A percentile compares a stretch with the other conserved stretches of the same genome.
These are phyloP conservation scores for Trachelipus rathkii DNA, from an alignment of 1,140 invertebrate genomes.

Conservation along the genomic window DNA sequence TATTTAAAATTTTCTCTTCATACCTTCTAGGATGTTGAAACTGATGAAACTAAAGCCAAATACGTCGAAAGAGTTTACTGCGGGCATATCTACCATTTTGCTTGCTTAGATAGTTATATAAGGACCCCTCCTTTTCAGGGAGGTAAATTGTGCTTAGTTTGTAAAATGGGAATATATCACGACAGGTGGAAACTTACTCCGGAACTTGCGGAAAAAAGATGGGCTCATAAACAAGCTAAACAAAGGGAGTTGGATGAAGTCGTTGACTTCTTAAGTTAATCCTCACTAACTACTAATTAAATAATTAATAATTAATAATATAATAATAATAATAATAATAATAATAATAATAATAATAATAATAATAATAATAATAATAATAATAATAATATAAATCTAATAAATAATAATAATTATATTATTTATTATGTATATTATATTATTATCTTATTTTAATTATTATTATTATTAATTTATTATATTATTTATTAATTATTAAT, in stretches of 20 bases:
- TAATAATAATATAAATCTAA: no score
- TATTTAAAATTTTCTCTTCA: no score
- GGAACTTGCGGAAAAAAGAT: constrained; percentile 66
- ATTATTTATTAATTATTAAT: no score
- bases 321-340: constrained; percentile 5
- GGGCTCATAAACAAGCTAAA: constrained; percentile 72
- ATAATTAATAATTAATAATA: constrained; percentile 8
- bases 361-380: no score
- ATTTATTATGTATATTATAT: no score
- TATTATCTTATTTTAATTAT: no score
- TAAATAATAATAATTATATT: no score
- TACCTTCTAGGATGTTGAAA: no score
- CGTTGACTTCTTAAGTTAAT: constrained; percentile 56
- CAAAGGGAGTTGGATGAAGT: constrained; percentile 70
- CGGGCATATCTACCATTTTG: constrained; percentile 68
- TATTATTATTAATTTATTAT: no score
- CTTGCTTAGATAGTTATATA: constrained; percentile 67
- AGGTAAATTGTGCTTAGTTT: constrained; percentile 62
- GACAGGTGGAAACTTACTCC: constrained; percentile 70
- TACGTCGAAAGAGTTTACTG: constrained; percentile 50
- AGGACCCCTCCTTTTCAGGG: constrained; percentile 71
- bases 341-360: constrained; percentile 1
- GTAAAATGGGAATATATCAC: constrained; percentile 64
- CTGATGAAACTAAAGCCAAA: no score
- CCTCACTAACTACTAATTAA: not conserved